Conservation (phyloP, 2,113 vertebrate genomes). For the Holacanthus passer region DNA sequence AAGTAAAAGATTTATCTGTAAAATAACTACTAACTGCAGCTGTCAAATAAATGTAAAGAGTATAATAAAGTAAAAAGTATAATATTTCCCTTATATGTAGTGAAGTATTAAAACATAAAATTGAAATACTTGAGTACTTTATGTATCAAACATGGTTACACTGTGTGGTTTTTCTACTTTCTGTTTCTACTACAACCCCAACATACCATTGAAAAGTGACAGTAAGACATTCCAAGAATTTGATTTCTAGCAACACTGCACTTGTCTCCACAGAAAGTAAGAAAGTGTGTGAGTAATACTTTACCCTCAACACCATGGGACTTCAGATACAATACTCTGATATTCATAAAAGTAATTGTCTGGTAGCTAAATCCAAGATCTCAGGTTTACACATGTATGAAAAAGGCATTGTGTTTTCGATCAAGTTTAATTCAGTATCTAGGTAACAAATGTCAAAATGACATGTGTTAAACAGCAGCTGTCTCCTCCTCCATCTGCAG, state of each 20-base stretch:
- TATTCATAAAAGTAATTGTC: not conserved
- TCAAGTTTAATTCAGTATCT: slow-evolving; percentile 8
- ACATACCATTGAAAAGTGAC: not conserved
- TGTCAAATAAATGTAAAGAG: not conserved
- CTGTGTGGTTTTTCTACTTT: not conserved
- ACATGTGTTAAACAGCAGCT: slow-evolving; percentile 21
- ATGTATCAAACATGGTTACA: too few relatives aligned
- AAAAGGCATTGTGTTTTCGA: not conserved
- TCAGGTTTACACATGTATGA: not conserved
- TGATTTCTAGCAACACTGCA: not conserved
- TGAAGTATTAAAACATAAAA: not conserved
- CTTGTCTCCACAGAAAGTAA: not conserved
- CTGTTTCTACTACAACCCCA: not conserved
- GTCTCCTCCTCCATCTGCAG: not conserved
- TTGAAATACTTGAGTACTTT: not conserved
- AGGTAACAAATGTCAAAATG: slow-evolving; percentile 25
- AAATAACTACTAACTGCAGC: not conserved
- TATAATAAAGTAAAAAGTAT: not conserved
- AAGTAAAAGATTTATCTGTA: not conserved
- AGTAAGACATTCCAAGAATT: not conserved
- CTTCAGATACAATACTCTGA: not conserved
- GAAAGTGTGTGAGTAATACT: not conserved
- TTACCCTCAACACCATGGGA: not conserved
- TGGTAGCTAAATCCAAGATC: not conserved
- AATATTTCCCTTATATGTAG: not conserved